These are phyloP conservation scores for Macrostomum lignano DNA, from an alignment of 1,140 invertebrate genomes.

Conservation along the genomic window DNA sequence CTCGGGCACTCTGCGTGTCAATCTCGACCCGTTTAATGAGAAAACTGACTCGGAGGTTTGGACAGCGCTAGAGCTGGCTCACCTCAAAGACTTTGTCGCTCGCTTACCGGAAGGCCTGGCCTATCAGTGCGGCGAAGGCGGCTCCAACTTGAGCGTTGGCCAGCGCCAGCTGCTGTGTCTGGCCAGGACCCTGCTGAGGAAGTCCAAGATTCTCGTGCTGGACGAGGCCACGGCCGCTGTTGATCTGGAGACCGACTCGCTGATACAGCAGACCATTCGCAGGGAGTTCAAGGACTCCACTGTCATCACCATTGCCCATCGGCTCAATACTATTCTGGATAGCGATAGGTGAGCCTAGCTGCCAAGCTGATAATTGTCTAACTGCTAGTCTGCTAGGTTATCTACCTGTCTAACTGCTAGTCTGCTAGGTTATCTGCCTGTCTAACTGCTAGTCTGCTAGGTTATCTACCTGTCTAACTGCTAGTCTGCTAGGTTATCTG, in stretches of 20 bases:
- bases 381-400: too few relatives aligned
- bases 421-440: too few relatives aligned
- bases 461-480: too few relatives aligned
- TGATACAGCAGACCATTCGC: conserved; percentile 26
- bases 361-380: too few relatives aligned
- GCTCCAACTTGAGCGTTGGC: conserved; percentile 23
- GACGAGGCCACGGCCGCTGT: conserved; percentile 31
- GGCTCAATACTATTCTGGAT: conserved; percentile 30
- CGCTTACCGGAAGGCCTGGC: conserved; percentile 4
- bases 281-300: conserved; percentile 24
- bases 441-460: too few relatives aligned
- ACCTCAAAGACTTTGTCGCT: conserved; percentile 15
- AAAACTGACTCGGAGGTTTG: conserved; percentile 14
- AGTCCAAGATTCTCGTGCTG: conserved; percentile 47
- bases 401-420: too few relatives aligned
- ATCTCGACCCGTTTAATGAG: conserved; percentile 15
- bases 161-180: conserved; percentile 33
- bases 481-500: too few relatives aligned
- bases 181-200: conserved; percentile 31
- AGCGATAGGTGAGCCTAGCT: conserved; percentile 11
- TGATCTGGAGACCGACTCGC: conserved; percentile 25
- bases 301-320: conserved; percentile 29
- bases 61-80: conserved; percentile 12
- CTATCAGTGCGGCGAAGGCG: conserved; percentile 5
- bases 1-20: conserved; percentile 22